Percentiles rank a stretch among this genome's conserved stretches.
Evolutionary conservation across 1,140 invertebrate genomes (phyloP).

Genomic region (Cydia fagiglandana): DNA sequence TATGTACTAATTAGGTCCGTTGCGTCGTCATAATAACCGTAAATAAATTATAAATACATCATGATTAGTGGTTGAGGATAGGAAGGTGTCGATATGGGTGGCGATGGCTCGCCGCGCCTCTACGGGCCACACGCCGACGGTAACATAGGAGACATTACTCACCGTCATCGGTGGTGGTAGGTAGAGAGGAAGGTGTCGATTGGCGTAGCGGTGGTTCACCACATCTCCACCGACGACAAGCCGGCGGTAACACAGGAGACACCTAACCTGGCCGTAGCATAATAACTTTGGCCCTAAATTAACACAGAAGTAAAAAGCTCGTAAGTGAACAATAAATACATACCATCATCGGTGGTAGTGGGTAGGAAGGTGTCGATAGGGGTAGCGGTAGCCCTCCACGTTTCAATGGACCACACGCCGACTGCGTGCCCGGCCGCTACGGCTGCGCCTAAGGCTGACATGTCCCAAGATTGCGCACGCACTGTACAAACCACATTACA

Average conservation of each 20-base stretch:
- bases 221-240: constrained; percentile 71
- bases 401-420: constrained; percentile 82
- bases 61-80: constrained; percentile 86
- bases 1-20: too few species aligned
- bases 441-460: constrained; percentile 93
- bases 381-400: constrained; percentile 75
- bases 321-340: constrained; percentile 32
- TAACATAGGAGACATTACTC: constrained; percentile 48
- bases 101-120: constrained; percentile 40
- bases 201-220: constrained; percentile 77
- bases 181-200: constrained; percentile 84
- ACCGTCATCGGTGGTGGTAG: constrained; percentile 73
- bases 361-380: constrained; percentile 89
- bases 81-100: constrained; percentile 86
- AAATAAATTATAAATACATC: constrained; percentile 72
- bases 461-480: constrained; percentile 91
- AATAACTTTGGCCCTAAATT: constrained; percentile 67
- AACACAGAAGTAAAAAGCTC: too few species aligned
- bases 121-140: constrained; percentile 85
- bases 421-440: constrained; percentile 92
- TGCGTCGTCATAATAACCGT: too few species aligned
- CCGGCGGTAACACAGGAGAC: too few species aligned
- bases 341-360: constrained; percentile 86
- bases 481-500: constrained; percentile 73
- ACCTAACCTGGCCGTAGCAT: constrained; percentile 86